phyloP scores from a whole-genome alignment of 2,797 vertebrate species.

The Dendrocincla tyrannina region DNA sequence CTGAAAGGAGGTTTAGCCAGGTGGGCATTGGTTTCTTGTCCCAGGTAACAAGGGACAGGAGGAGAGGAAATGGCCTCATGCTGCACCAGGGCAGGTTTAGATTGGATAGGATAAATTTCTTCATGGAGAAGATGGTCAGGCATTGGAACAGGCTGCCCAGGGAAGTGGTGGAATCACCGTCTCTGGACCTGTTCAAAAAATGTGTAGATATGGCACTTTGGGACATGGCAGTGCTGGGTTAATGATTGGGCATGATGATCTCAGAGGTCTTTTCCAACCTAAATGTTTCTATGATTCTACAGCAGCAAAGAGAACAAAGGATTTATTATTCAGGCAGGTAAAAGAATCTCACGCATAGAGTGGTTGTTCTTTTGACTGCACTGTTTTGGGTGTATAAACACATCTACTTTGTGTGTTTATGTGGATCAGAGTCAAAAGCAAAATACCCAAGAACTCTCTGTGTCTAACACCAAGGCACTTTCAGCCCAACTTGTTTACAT shows the following conservation, averaged over 20 bases:
- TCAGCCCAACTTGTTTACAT: neutral
- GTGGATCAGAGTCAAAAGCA: neutral
- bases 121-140: neutral
- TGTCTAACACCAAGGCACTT: neutral
- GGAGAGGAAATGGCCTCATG: neutral
- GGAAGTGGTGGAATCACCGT: neutral
- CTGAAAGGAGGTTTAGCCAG: neutral
- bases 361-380: neutral
- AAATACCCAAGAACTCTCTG: neutral
- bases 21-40: neutral
- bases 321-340: neutral
- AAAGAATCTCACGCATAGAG: neutral
- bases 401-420: neutral
- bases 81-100: neutral
- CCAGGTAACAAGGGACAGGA: neutral
- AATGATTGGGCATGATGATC: too few relatives aligned
- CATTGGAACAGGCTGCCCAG: neutral
- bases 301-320: neutral
- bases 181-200: neutral
- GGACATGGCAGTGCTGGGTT: neutral
- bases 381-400: neutral
- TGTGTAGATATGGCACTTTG: neutral
- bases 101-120: neutral
- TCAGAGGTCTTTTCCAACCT: neutral
- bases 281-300: neutral